Conservation (phyloP, 2,113 vertebrate species). For the Gymnogyps californianus region DNA sequence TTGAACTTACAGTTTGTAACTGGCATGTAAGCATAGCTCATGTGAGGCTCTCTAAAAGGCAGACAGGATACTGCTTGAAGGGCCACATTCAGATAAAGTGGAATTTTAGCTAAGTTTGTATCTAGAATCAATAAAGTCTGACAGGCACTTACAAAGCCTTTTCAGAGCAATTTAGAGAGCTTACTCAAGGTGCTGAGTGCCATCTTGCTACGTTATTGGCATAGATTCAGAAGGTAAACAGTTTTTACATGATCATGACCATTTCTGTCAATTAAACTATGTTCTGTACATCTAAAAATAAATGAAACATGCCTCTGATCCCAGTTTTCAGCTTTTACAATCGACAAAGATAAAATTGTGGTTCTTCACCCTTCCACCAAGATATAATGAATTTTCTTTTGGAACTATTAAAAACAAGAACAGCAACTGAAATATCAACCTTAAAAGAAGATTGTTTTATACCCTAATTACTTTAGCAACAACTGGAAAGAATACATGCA, state of each 20-base stretch:
- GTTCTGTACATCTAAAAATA: not conserved
- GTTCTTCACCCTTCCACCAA: not conserved
- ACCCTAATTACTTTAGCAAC: not conserved
- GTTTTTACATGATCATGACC: not conserved
- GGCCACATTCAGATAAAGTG: not conserved
- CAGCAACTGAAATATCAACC: not conserved
- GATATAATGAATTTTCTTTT: not conserved
- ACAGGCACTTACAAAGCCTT: not conserved
- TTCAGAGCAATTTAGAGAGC: not conserved
- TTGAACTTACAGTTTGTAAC: not conserved
- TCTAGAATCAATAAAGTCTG: not conserved
- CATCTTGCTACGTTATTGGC: not conserved
- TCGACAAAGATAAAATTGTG: not conserved
- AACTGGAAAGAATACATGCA: not conserved
- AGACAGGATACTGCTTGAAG: not conserved
- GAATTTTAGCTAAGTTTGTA: not conserved
- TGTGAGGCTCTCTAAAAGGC: not conserved
- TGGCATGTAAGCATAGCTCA: not conserved
- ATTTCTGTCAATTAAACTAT: not conserved
- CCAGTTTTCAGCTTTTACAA: not conserved
- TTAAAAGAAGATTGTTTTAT: not conserved
- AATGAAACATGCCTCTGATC: not conserved
- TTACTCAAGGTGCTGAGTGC: not conserved
- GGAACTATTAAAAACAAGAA: not conserved
- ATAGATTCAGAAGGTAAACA: not conserved